A percentile compares a stretch with the other conserved stretches of the same genome.
Evolutionary conservation across 2,888 invertebrate species (phyloP).

Genomic region (Pachycephus smyrnensis): DNA sequence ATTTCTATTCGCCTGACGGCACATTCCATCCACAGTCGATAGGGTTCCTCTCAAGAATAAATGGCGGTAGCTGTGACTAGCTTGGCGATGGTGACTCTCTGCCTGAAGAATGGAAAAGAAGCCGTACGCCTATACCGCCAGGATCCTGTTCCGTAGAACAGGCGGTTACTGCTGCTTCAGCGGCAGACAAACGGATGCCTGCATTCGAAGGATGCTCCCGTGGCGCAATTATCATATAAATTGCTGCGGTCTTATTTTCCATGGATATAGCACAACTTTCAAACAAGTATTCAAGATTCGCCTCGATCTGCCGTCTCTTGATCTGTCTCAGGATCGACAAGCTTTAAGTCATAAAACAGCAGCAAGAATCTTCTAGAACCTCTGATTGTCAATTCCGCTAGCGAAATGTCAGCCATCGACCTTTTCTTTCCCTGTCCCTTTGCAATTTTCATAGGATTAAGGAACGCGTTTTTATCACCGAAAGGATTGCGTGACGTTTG

Average conservation of each 20-base stretch:
- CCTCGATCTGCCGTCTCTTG: not conserved
- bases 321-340: not conserved
- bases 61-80: not conserved
- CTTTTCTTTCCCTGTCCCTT: not conserved
- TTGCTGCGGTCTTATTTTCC: conserved; percentile 46
- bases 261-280: not conserved
- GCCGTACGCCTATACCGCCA: not conserved
- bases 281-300: not conserved
- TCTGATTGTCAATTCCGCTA: not conserved
- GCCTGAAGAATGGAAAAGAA: not conserved
- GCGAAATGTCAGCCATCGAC: not conserved
- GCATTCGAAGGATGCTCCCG: conserved; percentile 41
- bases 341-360: not conserved
- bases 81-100: not conserved
- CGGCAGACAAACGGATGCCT: conserved; percentile 45
- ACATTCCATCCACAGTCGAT: not conserved
- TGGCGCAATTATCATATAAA: conserved; percentile 61
- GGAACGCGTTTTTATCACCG: not conserved
- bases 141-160: not conserved
- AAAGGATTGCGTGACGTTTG: not conserved
- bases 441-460: not conserved
- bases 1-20: not conserved
- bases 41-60: not conserved
- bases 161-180: conserved; percentile 2
- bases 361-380: not conserved